Conservation (phyloP, 1,140 invertebrate species). For the Orussus abietinus region DNA sequence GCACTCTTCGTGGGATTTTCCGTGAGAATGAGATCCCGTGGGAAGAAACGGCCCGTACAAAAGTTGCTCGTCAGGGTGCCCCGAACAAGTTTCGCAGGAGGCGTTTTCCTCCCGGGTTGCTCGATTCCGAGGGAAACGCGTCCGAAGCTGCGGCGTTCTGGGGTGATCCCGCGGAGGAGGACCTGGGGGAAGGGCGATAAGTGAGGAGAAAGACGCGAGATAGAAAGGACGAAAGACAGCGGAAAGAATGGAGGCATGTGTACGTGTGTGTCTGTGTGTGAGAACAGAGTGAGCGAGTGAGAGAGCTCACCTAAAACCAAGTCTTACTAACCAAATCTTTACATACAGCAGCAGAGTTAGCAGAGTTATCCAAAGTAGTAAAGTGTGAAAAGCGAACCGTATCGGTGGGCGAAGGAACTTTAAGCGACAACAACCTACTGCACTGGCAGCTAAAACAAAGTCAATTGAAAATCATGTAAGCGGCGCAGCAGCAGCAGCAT, state of each 20-base stretch:
- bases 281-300: conserved; percentile 14
- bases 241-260: conserved; percentile 2
- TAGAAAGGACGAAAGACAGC: conserved; percentile 8
- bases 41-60: too few species aligned
- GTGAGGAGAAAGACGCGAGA: conserved; percentile 13
- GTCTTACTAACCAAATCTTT: conserved; percentile 41
- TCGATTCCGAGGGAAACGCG: too few species aligned
- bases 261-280: conserved; percentile 2
- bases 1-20: too few species aligned
- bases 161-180: too few species aligned
- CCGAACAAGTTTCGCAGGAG: too few species aligned
- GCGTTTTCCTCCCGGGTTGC: too few species aligned
- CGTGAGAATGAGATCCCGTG: too few species aligned
- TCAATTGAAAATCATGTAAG: conserved; percentile 32
- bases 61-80: too few species aligned
- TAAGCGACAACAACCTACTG: conserved; percentile 50
- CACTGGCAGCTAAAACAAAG: conserved; percentile 50
- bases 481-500: conserved; percentile 9
- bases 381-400: conserved; percentile 43
- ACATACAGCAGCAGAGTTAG: conserved; percentile 45
- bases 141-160: too few species aligned
- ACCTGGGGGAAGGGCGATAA: too few species aligned
- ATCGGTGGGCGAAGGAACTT: conserved; percentile 39
- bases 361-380: conserved; percentile 53
- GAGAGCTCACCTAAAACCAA: conserved; percentile 20